Base-by-base conservation (phyloP, 2,797 vertebrate genomes). In the Triplophysa yarkandensis region DNA sequence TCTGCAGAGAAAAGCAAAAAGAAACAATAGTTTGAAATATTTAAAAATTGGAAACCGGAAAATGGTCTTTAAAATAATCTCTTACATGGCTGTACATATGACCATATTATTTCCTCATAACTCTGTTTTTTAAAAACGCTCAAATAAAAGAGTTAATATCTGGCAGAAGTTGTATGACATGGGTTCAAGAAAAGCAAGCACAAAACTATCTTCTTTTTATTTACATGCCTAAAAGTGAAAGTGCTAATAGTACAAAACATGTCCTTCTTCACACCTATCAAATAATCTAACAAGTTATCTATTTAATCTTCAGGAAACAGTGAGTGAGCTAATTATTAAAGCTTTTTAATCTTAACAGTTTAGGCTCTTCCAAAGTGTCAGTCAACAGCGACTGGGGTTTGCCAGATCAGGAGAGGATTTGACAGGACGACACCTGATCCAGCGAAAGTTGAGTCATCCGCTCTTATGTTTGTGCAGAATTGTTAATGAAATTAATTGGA, bases 401-500 rank as follows among this genome's bases (percentile, higher is more conserved):
- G 19, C 19, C 32, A 50, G 25, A 25, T 46, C 27, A 25, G 48
- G 21, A 68, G 19, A 68, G 30, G 27, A 66, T 52, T 48, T 34
- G 71, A 21, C 71, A 75, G 39, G 41, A 25, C 27, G 65, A 28
- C 48, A 78, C 39, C 64, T 68, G 70, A 68, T 62, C 19, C 58
- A 28, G 58, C 17, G 79, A 77, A 36, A 77, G 63, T 63, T 36
- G 79, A 77, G 70, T 73, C 36, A 44, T 63, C 65, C 46, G 64
- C 65, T 74, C 44, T 36, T 36, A 17, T 74, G 41, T 66, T 77
- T 70, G 66, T 74, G 62, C 39, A 67, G 52, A 71, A 80, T 60
- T 48, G 48, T 19, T 74, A 68, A 77, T 62, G 55, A 81, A 71
- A 77, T 81, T 50, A 68, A 80, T 66, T 77, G 74, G 55, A 73